These are phyloP conservation scores for Yoshiicerus persimilis DNA, from an alignment of 1,140 invertebrate genomes.

Conservation along the genomic window DNA sequence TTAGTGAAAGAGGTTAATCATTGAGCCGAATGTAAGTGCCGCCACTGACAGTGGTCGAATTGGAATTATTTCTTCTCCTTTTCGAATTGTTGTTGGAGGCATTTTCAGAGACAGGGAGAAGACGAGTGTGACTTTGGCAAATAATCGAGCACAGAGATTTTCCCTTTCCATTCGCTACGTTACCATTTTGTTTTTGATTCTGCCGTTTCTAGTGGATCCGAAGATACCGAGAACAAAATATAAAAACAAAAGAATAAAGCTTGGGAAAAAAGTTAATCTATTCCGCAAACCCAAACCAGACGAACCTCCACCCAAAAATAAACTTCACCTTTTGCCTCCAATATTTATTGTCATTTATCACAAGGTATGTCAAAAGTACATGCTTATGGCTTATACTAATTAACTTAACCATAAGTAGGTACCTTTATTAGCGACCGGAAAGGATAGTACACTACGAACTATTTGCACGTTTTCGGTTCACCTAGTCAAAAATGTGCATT, in stretches of 20 bases:
- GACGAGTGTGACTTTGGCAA: conserved; percentile 23
- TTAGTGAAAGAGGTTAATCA: conserved; percentile 28
- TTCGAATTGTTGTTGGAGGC: background rate
- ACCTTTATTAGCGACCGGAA: too few species aligned
- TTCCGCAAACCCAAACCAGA: background rate
- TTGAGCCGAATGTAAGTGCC: conserved; percentile 24
- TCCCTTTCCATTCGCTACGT: conserved; percentile 25
- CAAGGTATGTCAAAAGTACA: background rate
- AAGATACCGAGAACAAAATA: conserved; percentile 34
- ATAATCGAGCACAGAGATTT: background rate
- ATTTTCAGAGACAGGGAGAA: conserved; percentile 15
- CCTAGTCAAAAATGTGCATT: too few species aligned
- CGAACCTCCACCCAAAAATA: background rate
- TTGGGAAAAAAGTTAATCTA: background rate
- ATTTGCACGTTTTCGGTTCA: too few species aligned
- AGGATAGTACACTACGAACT: too few species aligned
- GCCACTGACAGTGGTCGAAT: conserved; percentile 27
- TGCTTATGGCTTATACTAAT: too few species aligned
- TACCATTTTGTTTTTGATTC: background rate
- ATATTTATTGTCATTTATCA: background rate
- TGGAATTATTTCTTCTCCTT: conserved; percentile 15
- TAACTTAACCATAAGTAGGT: too few species aligned
- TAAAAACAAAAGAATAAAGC: conserved; percentile 24
- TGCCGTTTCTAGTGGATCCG: conserved; percentile 6
- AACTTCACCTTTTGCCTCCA: background rate